These are phyloP conservation scores for Anoplius nigerrimus DNA, from an alignment of 2,888 invertebrate genomes.

Conservation along the genomic window DNA sequence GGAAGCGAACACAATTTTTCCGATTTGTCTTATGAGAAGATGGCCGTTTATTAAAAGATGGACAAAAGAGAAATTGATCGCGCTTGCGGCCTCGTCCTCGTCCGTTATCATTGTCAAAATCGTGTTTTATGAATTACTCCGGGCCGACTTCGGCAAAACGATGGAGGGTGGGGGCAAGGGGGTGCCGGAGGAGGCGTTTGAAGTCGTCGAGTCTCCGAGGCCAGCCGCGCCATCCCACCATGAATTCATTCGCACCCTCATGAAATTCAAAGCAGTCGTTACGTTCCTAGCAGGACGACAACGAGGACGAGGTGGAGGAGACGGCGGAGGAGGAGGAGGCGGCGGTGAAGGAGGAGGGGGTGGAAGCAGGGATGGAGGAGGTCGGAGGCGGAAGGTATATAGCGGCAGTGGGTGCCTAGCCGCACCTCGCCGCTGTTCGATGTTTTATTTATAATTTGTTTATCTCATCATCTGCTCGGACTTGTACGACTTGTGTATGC, in stretches of 20 bases:
- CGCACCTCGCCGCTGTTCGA: slow-evolving; percentile 53
- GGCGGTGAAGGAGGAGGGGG: slow-evolving; percentile 17
- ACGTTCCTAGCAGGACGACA: slow-evolving; percentile 64
- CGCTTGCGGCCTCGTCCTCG: background rate
- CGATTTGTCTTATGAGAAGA: background rate
- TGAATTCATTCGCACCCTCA: slow-evolving; percentile 68
- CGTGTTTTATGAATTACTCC: slow-evolving; percentile 14
- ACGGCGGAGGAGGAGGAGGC: slow-evolving; percentile 23
- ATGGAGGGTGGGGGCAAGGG: slow-evolving; percentile 4
- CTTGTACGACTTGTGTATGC: slow-evolving; percentile 38
- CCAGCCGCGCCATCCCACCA: slow-evolving; percentile 60
- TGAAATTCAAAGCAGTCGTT: slow-evolving; percentile 73
- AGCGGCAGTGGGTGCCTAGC: slow-evolving; percentile 22
- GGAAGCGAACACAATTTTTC: no score
- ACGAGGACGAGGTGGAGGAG: slow-evolving; percentile 33
- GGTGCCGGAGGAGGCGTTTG: slow-evolving; percentile 40
- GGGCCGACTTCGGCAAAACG: background rate
- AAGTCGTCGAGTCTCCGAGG: slow-evolving; percentile 54
- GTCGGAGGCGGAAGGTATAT: slow-evolving; percentile 28
- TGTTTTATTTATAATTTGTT: slow-evolving; percentile 72
- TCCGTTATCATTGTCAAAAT: background rate
- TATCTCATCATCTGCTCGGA: slow-evolving; percentile 60
- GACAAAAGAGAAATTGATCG: background rate
- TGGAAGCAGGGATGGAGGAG: slow-evolving; percentile 8
- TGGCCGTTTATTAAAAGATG: background rate